Conservation (phyloP, 1,140 invertebrate species). For the Drosophila parvula region DNA sequence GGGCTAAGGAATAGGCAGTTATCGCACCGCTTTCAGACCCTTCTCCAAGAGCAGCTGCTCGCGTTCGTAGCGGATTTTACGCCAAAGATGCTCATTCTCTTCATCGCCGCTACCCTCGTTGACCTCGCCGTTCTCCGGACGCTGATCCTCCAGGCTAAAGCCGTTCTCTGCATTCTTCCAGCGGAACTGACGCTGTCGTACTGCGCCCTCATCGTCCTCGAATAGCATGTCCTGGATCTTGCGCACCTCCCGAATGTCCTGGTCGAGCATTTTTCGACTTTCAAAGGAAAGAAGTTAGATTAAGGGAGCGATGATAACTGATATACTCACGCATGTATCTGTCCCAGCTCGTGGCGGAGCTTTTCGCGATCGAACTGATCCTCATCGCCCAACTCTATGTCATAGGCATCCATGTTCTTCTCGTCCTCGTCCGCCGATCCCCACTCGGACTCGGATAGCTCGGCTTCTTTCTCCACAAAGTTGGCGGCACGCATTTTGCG, state of each 20-base stretch:
- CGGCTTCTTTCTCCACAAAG: constrained; percentile 93
- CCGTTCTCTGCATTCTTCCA: constrained; percentile 90
- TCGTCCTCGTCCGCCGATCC: constrained; percentile 91
- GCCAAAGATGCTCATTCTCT: constrained; percentile 87
- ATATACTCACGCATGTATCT: constrained; percentile 87
- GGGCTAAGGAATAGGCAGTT: neutral
- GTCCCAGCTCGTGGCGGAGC: constrained; percentile 87
- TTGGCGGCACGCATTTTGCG: constrained; percentile 85
- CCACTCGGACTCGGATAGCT: constrained; percentile 92
- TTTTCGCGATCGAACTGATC: constrained; percentile 89
- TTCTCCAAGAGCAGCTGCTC: constrained; percentile 86
- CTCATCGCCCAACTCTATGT: constrained; percentile 89
- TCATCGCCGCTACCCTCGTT: constrained; percentile 86
- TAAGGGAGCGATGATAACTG: neutral
- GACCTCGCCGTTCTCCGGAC: constrained; percentile 83
- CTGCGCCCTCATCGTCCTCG: constrained; percentile 91
- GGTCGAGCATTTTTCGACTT: constrained; percentile 89
- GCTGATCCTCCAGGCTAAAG: constrained; percentile 73
- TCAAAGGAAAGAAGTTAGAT: constrained; percentile 21
- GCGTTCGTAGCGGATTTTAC: constrained; percentile 87
- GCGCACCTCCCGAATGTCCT: constrained; percentile 90
- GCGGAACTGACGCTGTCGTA: constrained; percentile 89
- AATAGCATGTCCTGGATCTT: constrained; percentile 91
- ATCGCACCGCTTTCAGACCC: constrained; percentile 65
- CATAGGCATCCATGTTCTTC: constrained; percentile 88